Base-by-base conservation (phyloP, 2,888 invertebrate genomes). In the Shargacucullia verbasci region DNA sequence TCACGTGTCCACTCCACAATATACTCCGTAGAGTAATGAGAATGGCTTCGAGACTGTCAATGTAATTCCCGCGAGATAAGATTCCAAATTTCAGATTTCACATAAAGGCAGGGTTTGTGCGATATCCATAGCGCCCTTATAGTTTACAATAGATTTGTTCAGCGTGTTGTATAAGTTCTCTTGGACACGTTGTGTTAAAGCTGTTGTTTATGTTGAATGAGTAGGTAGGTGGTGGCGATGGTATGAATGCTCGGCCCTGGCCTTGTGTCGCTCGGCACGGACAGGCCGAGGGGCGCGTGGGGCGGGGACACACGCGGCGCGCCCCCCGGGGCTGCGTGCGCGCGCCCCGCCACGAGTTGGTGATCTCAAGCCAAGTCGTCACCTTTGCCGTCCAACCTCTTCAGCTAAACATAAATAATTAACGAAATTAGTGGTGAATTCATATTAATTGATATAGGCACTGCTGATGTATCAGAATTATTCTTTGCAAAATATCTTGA, bases 321-420 rank as follows among this genome's bases (percentile, higher is more conserved):
- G 66, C 50, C n/a, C 50, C n/a, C 60, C 61, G 20, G 20, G 20
- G 20, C 20, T 2, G 20, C 20, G 20, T 2, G 20, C 2, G 2
- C 20, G 20, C 20, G 20, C 20, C 20, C 20, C 20, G 20, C 66
- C 62, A 25, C 55, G 5, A n/a, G 57, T 9, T 39, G 55, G 27
- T 47, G 63, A 59, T 66, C 82, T 94, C 91, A 94, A 84, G 94
- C 92, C 71, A 94, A 73, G 64, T 94, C 94, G 60, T 94, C 94
- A 20, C 81, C 80, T 62, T 94, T 94, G 44, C 89, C 91, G 79
- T 93, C 93, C 78, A 94, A 78, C 61, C 94, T 86, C 82, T 92
- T 94, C 82, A 94, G 82, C 94, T 94, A 85, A 70, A 84, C 46
- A 59, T 43, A 50, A 65, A 69, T 38, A 61, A 12, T 35, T n/a